Evolutionary conservation across 2,113 vertebrate genomes (phyloP), one percentile per base, ranked within the genome.

Genomic region (Romanogobio albipinnatus): DNA sequence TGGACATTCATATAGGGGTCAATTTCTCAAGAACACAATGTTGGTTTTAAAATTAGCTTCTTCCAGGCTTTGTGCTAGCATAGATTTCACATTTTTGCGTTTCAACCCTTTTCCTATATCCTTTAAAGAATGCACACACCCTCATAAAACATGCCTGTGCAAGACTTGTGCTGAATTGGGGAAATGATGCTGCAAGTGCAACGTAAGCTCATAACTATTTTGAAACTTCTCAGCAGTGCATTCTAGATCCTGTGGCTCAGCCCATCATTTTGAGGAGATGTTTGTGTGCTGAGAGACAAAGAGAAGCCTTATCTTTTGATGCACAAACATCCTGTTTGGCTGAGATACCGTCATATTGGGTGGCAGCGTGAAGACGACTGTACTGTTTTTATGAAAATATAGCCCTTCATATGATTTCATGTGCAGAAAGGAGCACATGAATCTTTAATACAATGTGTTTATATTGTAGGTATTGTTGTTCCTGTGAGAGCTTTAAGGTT

Each of bases 221-320:
- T 2, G 4, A 22, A 7, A n/a, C 17, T 33, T 33, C 70, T 62
- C 47, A 4, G 73, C 47, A 75, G 66, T 39, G 66, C 22, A 5
- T 70, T 70, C 33, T 43, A 70, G 33, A 56, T 14, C 33, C 10
- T 53, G 15, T 84, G 74, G 56, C 29, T 68, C 43, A 19, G 70
- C 45, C 8, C 9, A 5, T 19, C 39, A n/a, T 84, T 45, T 59
- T 58, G 36, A 14, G 5, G 75, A 78, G 76, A 71, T 13, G 2
- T 61, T 26, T 47, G 15, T 71, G 19, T 71, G 49, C 17, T 43
- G 51, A 58, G 61, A 77, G 33, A 61, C 75, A 59, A 49, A 79
- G 33, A 59, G 51, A 6, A 71, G 49, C 36, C 79, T 82, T 86
- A 85, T 73, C 73, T 56, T 56, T 22, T 26, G 43, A 9, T 74